These are phyloP conservation scores for Calameuta pallipes DNA, from an alignment of 2,888 invertebrate species.

Conservation along the genomic window DNA sequence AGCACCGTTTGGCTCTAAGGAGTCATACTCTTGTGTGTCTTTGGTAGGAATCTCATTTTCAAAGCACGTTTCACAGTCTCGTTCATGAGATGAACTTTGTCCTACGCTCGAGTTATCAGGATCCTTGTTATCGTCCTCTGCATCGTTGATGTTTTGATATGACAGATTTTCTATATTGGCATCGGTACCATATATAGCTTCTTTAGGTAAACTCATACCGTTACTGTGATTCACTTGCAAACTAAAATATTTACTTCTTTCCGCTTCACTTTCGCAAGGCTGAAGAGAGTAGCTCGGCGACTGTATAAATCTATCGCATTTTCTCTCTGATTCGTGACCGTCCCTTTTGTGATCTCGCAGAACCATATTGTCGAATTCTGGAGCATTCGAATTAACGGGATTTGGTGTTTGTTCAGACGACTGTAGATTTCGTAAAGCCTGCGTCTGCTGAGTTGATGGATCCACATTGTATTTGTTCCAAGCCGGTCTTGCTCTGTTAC, in stretches of 20 bases:
- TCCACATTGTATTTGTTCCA: constrained; percentile 56
- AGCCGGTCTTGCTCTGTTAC: constrained; percentile 53
- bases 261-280: constrained; percentile 16
- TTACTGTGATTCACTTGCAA: constrained; percentile 25
- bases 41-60: constrained; percentile 53
- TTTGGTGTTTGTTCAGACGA: not conserved
- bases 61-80: constrained; percentile 26
- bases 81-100: constrained; percentile 6
- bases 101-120: not conserved
- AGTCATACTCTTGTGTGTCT: constrained; percentile 54
- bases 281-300: constrained; percentile 4
- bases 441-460: constrained; percentile 20
- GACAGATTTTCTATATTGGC: not conserved
- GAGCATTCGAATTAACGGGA: not conserved
- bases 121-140: not conserved
- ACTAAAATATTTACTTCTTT: constrained; percentile 38
- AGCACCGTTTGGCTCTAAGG: constrained; percentile 44
- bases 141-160: not conserved
- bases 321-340: constrained; percentile 5
- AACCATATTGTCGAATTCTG: constrained; percentile 8
- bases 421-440: not conserved
- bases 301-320: constrained; percentile 27
- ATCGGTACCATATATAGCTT: constrained; percentile 20
- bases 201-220: constrained; percentile 9
- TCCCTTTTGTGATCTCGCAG: too few species aligned